Conservation (phyloP, 1,140 invertebrate genomes). For the Drosophila nannoptera region DNA sequence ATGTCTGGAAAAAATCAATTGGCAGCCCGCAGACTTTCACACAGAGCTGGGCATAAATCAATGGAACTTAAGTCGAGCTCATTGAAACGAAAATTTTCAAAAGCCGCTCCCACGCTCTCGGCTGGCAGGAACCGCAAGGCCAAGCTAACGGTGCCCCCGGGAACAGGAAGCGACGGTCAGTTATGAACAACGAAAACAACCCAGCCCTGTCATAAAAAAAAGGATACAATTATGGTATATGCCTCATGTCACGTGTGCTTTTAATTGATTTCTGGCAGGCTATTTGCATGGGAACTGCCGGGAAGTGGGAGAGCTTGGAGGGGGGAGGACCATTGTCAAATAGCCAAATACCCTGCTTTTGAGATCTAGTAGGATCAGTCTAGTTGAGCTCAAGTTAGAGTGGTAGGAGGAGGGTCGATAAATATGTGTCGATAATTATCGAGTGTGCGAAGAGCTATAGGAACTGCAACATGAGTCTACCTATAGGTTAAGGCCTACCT, state of each 20-base stretch:
- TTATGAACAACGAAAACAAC: slow-evolving; percentile 23
- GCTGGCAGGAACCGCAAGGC: slow-evolving; percentile 54
- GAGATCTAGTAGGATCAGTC: too few species aligned
- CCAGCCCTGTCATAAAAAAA: slow-evolving; percentile 14
- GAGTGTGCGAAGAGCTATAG: too few species aligned
- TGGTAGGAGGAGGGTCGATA: too few species aligned
- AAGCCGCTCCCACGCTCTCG: slow-evolving; percentile 55
- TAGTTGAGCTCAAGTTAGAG: neutral
- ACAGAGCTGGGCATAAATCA: slow-evolving; percentile 55
- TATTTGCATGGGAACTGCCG: slow-evolving; percentile 66
- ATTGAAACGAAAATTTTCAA: slow-evolving; percentile 17
- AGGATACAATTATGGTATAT: slow-evolving; percentile 52
- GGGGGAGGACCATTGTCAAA: neutral
- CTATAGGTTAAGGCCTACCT: too few species aligned
- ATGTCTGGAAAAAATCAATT: slow-evolving; percentile 58
- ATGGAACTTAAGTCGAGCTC: slow-evolving; percentile 49
- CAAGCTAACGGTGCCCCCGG: slow-evolving; percentile 51
- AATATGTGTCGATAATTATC: too few species aligned
- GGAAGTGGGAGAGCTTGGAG: neutral
- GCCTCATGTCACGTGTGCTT: slow-evolving; percentile 60
- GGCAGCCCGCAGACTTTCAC: slow-evolving; percentile 52
- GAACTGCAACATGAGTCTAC: too few species aligned
- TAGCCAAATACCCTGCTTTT: neutral
- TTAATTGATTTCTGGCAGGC: slow-evolving; percentile 68
- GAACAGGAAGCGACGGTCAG: slow-evolving; percentile 63